Percentiles rank a stretch among this genome's conserved stretches.
Evolutionary conservation across 1,140 invertebrate genomes (phyloP).

Genomic region (Drosophila lini): DNA sequence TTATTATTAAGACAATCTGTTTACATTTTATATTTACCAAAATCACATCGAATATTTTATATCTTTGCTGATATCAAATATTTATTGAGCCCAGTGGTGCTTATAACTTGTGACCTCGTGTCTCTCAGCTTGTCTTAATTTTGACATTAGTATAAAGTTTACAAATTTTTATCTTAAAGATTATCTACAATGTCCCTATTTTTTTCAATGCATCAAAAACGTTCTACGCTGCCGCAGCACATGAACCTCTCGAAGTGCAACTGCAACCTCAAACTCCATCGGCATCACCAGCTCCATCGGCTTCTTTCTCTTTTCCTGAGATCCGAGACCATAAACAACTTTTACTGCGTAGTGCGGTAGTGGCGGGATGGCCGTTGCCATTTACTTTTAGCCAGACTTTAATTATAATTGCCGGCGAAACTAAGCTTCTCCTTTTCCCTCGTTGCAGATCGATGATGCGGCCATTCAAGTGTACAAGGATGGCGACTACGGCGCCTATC

Average conservation of each 20-base stretch:
- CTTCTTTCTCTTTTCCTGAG: conserved; percentile 55
- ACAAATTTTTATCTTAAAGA: no score
- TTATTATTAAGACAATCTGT: background rate
- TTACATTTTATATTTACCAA: background rate
- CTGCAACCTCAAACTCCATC: conserved; percentile 16
- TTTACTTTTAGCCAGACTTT: conserved; percentile 70
- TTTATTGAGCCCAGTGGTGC: no score
- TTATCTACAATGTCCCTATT: background rate
- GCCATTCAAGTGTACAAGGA: conserved; percentile 98
- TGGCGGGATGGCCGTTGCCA: conserved; percentile 41
- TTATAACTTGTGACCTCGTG: background rate
- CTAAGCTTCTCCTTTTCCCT: conserved; percentile 28
- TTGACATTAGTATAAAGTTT: no score
- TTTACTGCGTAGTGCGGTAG: conserved; percentile 81
- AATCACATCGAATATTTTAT: no score
- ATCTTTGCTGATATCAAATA: no score
- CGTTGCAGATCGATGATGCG: conserved; percentile 96
- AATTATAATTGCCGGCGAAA: conserved; percentile 73
- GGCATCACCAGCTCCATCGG: conserved; percentile 32
- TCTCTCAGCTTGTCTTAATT: background rate
- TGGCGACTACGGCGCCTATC: conserved; percentile 97
- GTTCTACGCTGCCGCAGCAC: conserved; percentile 62
- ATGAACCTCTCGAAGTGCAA: conserved; percentile 36
- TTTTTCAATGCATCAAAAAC: conserved; percentile 44
- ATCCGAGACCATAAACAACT: conserved; percentile 72